Evolutionary conservation across 2,888 invertebrate genomes (phyloP), one percentile per base, ranked within the genome.

Genomic region (Noctua comes): DNA sequence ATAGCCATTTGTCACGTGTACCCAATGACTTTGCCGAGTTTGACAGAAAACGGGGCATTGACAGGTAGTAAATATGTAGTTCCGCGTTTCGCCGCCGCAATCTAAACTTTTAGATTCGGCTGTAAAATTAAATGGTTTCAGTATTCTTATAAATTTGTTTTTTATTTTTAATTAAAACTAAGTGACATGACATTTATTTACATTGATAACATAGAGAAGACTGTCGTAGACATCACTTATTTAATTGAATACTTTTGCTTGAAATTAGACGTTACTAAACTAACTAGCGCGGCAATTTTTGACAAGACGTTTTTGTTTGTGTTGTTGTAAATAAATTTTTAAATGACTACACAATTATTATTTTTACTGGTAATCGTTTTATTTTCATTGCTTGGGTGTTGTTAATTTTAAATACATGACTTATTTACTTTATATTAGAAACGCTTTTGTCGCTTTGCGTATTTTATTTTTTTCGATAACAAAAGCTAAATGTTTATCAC

Each of bases 261-360:
- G 46, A 82, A 86, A 70, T 46, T 0, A n/a, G 8, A 69, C 65
- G 76, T 62, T 24, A n/a, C 5, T 16, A 31, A 21, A n/a, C 5
- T 16, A 31, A 21, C 5, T 18, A 36, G 54, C 76, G 76, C 86
- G 83, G 76, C 65, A 76, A 68, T 40, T 72, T 82, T 62, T 65
- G 71, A 76, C 77, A 65, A 8, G 5, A 59, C 0, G 0, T 13
- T 7, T 43, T 78, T 62, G 36, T 68, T 36, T 46, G 16, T 59
- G 48, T 2, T 31, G 5, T 24, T 46, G 0, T 46, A 3, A 16
- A 27, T 8, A 0, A 21, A 0, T 2, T 18, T 16, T 7, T 13
- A 0, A 8, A 18, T 8, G 21, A 7, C 1, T 65, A 27, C 6
- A 13, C 46, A n/a, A 2, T 43, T 0, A n/a, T 36, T 46, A 46